Evolutionary conservation across 2,888 invertebrate species (phyloP).

Genomic region (Noctua janthe): DNA sequence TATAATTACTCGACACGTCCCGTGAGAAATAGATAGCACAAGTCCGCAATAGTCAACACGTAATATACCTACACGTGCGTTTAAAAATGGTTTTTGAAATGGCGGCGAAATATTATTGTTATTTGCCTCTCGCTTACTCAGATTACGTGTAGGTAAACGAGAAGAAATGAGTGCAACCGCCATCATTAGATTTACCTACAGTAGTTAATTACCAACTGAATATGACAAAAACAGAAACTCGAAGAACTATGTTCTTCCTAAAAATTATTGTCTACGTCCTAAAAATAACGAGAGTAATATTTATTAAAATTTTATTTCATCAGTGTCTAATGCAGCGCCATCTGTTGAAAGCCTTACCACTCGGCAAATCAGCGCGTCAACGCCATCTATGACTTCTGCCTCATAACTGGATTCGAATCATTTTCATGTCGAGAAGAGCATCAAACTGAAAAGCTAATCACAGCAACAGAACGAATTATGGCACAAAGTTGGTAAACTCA

Average conservation of each 20-base stretch:
- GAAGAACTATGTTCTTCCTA: not conserved
- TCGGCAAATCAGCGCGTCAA: not conserved
- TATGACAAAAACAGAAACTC: conserved; percentile 1
- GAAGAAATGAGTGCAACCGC: not conserved
- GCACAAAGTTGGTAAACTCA: not conserved
- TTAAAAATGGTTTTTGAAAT: conserved; percentile 32
- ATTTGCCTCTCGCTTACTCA: conserved; percentile 33
- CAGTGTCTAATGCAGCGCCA: conserved; percentile 29
- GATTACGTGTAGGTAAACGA: not conserved
- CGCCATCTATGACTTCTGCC: conserved; percentile 40
- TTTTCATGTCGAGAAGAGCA: not conserved
- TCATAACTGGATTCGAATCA: not conserved
- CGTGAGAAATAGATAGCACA: not conserved
- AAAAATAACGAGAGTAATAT: conserved; percentile 21
- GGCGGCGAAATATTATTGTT: conserved; percentile 17
- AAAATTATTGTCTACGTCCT: not conserved
- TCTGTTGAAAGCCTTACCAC: conserved; percentile 15
- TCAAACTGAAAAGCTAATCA: not conserved
- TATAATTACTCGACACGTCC: not conserved
- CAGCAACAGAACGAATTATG: not conserved
- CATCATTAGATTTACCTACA: not conserved
- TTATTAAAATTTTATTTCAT: not conserved
- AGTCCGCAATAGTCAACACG: not conserved
- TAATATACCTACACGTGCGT: not conserved
- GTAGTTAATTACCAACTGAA: not conserved